Evolutionary conservation across 2,797 vertebrate species (phyloP), one percentile per base, ranked within the genome.

Genomic region (Cottoperca gobio): DNA sequence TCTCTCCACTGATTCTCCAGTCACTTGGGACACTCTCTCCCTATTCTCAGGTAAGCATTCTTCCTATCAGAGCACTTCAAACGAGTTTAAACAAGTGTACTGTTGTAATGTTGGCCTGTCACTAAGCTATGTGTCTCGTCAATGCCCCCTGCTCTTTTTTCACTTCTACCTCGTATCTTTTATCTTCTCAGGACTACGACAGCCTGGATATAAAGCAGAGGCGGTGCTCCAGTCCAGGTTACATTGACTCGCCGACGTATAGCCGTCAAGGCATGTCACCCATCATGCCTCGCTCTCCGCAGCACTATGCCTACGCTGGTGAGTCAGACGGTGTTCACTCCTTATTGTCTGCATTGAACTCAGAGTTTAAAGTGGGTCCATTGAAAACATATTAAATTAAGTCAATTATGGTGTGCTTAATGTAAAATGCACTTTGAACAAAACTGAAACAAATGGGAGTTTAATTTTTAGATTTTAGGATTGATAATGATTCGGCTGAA

Each of bases 251-350:
- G 0, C 97, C 92, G 13, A 95, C 95, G 6, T 97, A 94, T 84
- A 95, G 96, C 83, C 96, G 96, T 49, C 97, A 96, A 81, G 96
- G 97, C 92, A 94, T 97, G 94, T 98, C 97, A 39, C 96, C 97
- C 86, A 96, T 96, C 87, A 95, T 96, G 87, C 96, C 96, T 55
- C 96, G 95, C 78, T 98, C 97, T 16, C 96, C 97, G 1, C 97
- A 97, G 90, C 96, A 96, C 83, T 97, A 96, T 78, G 96, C 95
- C 86, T 96, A 96, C 89, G 95, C 96, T 70, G 97, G 97, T 99
- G 93, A 97, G 96, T 85, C 57, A 37, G 11, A 24, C 26, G 16
- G 12, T 16, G 4, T 49, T 52, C 8, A 16, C 26, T 39, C 11
- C 17, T 13, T 23, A 50, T n/a, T 28, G 11, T 52, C 35, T 40